phyloP scores from a whole-genome alignment of 2,888 invertebrate species.

The Xanthia icteritia region DNA sequence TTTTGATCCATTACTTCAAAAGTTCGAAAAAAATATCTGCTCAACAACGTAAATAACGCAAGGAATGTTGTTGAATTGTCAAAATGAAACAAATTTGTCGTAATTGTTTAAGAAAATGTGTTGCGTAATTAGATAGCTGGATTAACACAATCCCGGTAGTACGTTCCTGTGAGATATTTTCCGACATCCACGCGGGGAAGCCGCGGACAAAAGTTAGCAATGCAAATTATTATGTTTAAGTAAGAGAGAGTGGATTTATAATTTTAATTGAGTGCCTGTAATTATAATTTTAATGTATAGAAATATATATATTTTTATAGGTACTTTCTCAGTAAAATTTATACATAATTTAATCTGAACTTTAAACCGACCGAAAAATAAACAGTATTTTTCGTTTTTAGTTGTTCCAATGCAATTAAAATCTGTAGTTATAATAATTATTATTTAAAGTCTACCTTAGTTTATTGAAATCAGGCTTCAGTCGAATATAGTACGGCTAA shows the following conservation, averaged over 20 bases:
- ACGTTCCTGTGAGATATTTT: too few species aligned
- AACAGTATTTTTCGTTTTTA: background rate
- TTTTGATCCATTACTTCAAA: too few species aligned
- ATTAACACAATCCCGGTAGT: too few species aligned
- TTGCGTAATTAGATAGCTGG: too few species aligned
- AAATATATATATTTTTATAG: background rate
- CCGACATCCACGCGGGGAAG: too few species aligned
- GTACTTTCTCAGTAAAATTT: background rate
- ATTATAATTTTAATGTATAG: background rate
- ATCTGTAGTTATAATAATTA: too few species aligned
- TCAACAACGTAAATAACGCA: too few species aligned
- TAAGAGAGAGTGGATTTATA: slow-evolving; percentile 19
- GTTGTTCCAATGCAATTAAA: background rate
- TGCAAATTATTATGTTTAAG: background rate
- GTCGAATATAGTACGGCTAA: too few species aligned
- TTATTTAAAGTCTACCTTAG: background rate
- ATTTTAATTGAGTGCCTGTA: background rate
- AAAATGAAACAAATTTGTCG: too few species aligned
- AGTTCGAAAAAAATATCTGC: too few species aligned
- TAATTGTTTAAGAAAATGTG: too few species aligned
- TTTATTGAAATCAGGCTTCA: background rate
- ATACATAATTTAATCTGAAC: background rate
- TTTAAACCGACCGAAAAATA: background rate
- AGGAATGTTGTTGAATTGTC: too few species aligned
- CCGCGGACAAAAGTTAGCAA: background rate